Evolutionary conservation across 1,140 invertebrate genomes (phyloP).

Genomic region (Cydia strobilella): DNA sequence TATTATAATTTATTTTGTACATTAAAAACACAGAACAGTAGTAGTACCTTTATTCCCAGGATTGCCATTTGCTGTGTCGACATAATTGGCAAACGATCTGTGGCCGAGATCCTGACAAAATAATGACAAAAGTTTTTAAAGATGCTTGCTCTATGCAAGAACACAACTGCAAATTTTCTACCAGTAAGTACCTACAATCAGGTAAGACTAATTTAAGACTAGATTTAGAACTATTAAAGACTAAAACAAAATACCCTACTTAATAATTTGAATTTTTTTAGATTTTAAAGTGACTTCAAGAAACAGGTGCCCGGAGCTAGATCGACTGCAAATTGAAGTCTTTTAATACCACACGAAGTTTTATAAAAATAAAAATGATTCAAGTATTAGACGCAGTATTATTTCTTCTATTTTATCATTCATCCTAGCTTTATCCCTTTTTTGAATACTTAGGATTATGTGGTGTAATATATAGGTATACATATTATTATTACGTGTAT

Average conservation of each 20-base stretch:
- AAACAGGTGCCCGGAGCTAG: constrained; percentile 30
- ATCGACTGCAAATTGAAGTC: not conserved
- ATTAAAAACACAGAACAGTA: not conserved
- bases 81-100: constrained; percentile 53
- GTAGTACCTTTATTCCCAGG: not conserved
- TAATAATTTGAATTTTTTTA: constrained; percentile 22
- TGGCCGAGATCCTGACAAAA: constrained; percentile 45
- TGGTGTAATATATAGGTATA: too few relatives aligned
- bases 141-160: constrained; percentile 64
- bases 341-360: not conserved
- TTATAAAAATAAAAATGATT: constrained; percentile 4
- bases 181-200: constrained; percentile 46
- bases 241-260: not conserved
- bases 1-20: too few relatives aligned
- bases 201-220: not conserved
- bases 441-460: too few relatives aligned
- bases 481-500: too few relatives aligned
- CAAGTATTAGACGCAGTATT: not conserved
- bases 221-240: not conserved
- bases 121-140: constrained; percentile 60
- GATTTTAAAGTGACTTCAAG: constrained; percentile 31
- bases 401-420: not conserved
- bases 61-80: constrained; percentile 40
- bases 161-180: constrained; percentile 69
- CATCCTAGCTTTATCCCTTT: too few relatives aligned